phyloP scores from a whole-genome alignment of 2,113 vertebrate species.

The Plecotus auritus region DNA sequence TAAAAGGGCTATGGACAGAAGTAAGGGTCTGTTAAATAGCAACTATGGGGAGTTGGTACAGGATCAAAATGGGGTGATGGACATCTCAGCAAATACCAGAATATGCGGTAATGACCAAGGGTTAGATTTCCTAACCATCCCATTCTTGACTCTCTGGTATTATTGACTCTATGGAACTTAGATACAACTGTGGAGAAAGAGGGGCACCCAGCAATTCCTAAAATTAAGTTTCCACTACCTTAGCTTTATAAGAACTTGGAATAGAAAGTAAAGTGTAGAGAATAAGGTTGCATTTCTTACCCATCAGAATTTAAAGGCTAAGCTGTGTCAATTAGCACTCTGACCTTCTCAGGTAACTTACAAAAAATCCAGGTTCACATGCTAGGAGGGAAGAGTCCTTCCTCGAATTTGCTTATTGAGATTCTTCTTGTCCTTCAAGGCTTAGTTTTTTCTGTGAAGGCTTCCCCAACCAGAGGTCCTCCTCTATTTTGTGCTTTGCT shows the following conservation, averaged over 20 bases:
- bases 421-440: neutral
- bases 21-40: neutral
- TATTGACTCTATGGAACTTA: neutral
- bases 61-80: neutral
- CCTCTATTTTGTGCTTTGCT: neutral
- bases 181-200: neutral
- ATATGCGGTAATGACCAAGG: neutral
- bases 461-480: neutral
- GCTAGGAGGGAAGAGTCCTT: neutral
- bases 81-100: neutral
- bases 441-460: neutral
- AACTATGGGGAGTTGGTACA: neutral
- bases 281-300: neutral
- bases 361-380: neutral
- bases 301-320: neutral
- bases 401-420: neutral
- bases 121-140: neutral
- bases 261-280: constrained; percentile 14
- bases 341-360: neutral
- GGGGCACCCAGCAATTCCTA: neutral
- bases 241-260: neutral
- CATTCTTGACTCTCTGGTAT: neutral
- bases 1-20: neutral
- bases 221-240: neutral
- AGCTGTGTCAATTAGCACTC: neutral